Conservation (phyloP, 2,888 invertebrate species). For the Mechanitis mazaeus region DNA sequence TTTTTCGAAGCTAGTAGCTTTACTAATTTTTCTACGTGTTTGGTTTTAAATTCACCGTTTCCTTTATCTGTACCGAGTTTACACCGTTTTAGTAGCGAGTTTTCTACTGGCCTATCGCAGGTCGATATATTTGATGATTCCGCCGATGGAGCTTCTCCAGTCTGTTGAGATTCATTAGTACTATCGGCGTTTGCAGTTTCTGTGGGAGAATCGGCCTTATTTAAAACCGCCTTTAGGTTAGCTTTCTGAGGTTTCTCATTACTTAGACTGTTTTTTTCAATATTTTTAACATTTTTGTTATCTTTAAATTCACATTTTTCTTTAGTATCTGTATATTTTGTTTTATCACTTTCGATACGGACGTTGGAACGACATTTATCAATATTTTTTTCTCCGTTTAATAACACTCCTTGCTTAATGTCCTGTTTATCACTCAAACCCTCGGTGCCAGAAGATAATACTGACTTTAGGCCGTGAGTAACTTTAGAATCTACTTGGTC, state of each 20-base stretch:
- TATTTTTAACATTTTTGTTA: constrained; percentile 19
- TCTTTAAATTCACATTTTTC: constrained; percentile 27
- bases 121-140: constrained; percentile 10
- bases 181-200: constrained; percentile 21
- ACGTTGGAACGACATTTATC: constrained; percentile 24
- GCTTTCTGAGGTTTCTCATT: constrained; percentile 22
- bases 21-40: constrained; percentile 36
- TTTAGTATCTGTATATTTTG: constrained; percentile 18
- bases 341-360: constrained; percentile 17
- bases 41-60: constrained; percentile 32
- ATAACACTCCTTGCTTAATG: constrained; percentile 13
- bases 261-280: constrained; percentile 20
- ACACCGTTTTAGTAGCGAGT: constrained; percentile 20
- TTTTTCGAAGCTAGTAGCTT: constrained; percentile 38
- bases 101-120: constrained; percentile 18
- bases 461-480: constrained; percentile 59
- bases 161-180: constrained; percentile 33
- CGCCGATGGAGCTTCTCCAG: constrained; percentile 22
- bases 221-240: constrained; percentile 9
- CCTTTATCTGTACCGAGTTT: constrained; percentile 27
- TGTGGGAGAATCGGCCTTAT: constrained; percentile 20
- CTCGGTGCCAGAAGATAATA: constrained; percentile 59
- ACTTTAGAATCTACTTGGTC: constrained; percentile 64
- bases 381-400: constrained; percentile 31
- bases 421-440: constrained; percentile 47